Conservation (phyloP, 2,888 invertebrate genomes). For the Polymixis flavicincta region DNA sequence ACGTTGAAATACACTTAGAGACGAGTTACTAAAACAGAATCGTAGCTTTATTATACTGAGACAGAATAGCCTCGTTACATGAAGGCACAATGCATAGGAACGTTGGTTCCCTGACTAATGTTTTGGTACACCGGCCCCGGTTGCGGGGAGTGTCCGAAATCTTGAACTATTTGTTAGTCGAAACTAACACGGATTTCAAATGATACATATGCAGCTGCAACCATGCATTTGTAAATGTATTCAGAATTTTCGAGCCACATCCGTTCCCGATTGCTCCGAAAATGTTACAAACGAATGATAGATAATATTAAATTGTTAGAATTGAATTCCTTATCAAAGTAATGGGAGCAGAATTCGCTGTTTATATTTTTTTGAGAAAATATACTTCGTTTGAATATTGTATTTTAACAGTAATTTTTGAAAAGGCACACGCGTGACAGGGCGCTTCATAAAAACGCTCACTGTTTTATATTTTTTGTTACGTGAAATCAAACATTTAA, state of each 20-base stretch:
- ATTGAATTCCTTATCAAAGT: not conserved
- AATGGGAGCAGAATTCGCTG: not conserved
- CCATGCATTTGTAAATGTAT: constrained; percentile 30
- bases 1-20: not conserved
- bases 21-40: not conserved
- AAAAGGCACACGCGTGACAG: not conserved
- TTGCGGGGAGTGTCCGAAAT: constrained; percentile 66
- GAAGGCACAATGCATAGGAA: constrained; percentile 25
- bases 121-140: constrained; percentile 62
- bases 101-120: constrained; percentile 69
- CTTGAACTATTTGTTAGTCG: constrained; percentile 70
- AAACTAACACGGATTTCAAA: constrained; percentile 60
- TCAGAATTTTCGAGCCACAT: constrained; percentile 5
- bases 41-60: not conserved
- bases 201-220: constrained; percentile 48
- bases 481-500: not conserved
- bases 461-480: not conserved
- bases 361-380: not conserved
- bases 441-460: not conserved
- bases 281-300: constrained; percentile 1
- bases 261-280: constrained; percentile 1
- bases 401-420: not conserved
- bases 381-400: not conserved
- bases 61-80: constrained; percentile 15
- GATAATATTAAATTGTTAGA: not conserved